Conservation (phyloP, 30 jellyfish, hydroid and myxozoan genomes). For the Hydractinia echinata region DNA sequence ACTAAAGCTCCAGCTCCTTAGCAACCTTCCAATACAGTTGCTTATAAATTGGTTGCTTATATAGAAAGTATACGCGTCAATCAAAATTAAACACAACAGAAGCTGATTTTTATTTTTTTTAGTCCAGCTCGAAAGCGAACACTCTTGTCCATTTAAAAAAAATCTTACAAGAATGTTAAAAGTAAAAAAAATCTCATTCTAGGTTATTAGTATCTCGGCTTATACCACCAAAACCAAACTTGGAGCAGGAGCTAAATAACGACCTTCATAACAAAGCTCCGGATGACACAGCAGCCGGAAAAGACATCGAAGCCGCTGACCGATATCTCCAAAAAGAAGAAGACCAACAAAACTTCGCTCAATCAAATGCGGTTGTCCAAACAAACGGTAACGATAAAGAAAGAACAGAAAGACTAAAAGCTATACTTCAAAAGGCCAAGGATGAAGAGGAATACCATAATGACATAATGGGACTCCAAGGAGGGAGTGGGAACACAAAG, state of each 20-base stretch:
- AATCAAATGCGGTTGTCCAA: constrained; percentile 4
- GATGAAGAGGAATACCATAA: background rate
- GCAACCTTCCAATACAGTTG: no score
- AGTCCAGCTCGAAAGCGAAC: no score
- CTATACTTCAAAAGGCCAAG: background rate
- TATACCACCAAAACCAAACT: background rate
- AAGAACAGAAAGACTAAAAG: constrained; percentile 12
- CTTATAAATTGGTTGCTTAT: no score
- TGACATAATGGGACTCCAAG: background rate
- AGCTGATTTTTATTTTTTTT: no score
- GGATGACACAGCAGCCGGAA: constrained; percentile 10
- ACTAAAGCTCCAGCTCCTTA: no score
- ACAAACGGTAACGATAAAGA: constrained; percentile 1
- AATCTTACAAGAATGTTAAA: no score
- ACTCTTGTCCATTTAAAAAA: no score
- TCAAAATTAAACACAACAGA: no score
- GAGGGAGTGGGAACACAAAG: background rate
- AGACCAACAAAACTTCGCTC: constrained; percentile 15
- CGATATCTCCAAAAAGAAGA: constrained; percentile 21
- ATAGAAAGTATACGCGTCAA: no score
- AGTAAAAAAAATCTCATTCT: no score
- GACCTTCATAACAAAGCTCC: constrained; percentile 6
- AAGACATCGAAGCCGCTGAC: constrained; percentile 29
- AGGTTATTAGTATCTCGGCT: no score
- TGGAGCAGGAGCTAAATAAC: constrained; percentile 11